Percentiles rank a stretch among this genome's conserved stretches.
Conservation (phyloP, 2,797 vertebrate species). For the Brachyrhaphis roseni region DNA sequence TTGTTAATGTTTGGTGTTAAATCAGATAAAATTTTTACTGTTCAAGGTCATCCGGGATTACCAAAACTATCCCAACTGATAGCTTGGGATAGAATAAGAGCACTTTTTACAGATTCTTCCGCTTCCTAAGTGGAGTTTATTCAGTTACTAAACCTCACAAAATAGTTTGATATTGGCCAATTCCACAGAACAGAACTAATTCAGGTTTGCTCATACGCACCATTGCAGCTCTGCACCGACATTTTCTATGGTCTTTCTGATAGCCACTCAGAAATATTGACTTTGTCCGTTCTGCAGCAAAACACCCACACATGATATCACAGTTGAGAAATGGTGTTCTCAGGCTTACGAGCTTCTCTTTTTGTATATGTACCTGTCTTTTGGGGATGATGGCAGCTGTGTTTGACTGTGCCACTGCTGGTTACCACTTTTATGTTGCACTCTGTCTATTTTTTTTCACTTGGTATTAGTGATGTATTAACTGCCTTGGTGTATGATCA, state of each 20-base stretch:
- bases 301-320: neutral
- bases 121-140: too few species aligned
- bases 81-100: neutral
- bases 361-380: neutral
- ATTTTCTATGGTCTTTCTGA: neutral
- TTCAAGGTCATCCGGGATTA: neutral
- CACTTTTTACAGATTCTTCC: neutral
- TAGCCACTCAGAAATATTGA: slow-evolving; percentile 1
- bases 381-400: neutral
- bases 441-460: neutral
- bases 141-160: neutral
- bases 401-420: neutral
- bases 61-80: too few species aligned
- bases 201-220: neutral
- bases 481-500: neutral
- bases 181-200: neutral
- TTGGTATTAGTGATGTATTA: neutral
- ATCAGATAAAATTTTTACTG: neutral
- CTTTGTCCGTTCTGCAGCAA: neutral
- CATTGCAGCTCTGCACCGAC: neutral
- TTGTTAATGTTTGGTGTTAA: neutral
- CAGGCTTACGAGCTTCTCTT: neutral
- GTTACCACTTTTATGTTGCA: neutral
- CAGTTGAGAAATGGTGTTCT: neutral
- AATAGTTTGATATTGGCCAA: neutral